Conservation (phyloP, 2,888 invertebrate genomes). For the Drosophila atripex region DNA sequence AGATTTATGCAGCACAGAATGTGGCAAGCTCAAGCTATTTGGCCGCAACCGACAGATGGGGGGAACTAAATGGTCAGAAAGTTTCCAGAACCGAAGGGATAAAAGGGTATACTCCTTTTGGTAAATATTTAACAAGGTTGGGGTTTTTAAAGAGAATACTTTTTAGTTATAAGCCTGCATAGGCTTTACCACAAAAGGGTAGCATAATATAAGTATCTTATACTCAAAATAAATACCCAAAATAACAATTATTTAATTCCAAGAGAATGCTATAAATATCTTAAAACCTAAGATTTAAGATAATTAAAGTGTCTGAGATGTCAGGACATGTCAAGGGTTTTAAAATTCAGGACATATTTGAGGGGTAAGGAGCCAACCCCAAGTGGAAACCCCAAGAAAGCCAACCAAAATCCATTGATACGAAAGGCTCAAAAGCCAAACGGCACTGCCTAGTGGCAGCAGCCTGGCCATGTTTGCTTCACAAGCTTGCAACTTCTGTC, state of each 20-base stretch:
- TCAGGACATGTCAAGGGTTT: not conserved
- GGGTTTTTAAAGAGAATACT: not conserved
- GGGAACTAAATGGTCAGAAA: not conserved
- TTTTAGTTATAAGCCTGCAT: too few species aligned
- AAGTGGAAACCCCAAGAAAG: not conserved
- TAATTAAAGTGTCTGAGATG: not conserved
- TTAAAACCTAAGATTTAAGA: too few species aligned
- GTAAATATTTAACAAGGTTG: not conserved
- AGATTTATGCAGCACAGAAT: slow-evolving; percentile 56
- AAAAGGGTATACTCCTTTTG: not conserved
- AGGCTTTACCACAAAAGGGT: too few species aligned
- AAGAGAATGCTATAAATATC: too few species aligned
- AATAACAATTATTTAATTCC: too few species aligned
- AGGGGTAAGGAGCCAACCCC: too few species aligned
- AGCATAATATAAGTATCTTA: too few species aligned
- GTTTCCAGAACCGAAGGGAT: not conserved
- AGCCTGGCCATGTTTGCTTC: slow-evolving; percentile 2
- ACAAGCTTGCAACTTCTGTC: slow-evolving; percentile 25
- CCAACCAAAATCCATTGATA: not conserved
- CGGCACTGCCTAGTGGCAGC: not conserved
- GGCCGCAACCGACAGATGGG: not conserved
- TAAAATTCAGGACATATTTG: not conserved
- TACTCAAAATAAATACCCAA: too few species aligned
- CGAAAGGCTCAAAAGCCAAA: not conserved
- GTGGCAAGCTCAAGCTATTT: not conserved